Evolutionary conservation across 2,888 invertebrate genomes (phyloP).

Genomic region (Caenorhabditis virilis): DNA sequence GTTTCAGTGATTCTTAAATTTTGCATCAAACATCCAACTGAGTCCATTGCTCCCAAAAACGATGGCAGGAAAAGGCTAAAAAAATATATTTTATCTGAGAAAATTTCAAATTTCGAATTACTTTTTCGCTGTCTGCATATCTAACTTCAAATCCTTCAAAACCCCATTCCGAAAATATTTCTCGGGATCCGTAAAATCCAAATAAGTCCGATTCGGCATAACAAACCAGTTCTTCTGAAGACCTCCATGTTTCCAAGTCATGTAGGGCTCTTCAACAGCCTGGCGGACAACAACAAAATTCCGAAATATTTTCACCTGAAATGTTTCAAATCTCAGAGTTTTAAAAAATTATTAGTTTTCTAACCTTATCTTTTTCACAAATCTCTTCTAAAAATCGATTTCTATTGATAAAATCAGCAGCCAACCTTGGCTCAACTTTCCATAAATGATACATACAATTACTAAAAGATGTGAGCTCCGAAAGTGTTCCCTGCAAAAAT

Average conservation of each 20-base stretch:
- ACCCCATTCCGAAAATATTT: constrained; percentile 53
- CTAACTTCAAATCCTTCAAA: constrained; percentile 57
- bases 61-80: constrained; percentile 62
- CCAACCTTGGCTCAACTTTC: constrained; percentile 60
- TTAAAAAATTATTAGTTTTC: background rate
- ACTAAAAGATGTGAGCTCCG: constrained; percentile 55
- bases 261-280: constrained; percentile 62
- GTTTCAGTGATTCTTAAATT: constrained; percentile 48
- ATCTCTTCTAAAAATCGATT: constrained; percentile 26
- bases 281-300: constrained; percentile 61
- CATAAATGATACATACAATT: constrained; percentile 65
- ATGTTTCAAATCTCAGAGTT: background rate
- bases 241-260: constrained; percentile 62
- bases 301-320: constrained; percentile 56
- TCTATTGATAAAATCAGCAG: constrained; percentile 54
- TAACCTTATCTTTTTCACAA: constrained; percentile 34
- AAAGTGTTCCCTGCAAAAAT: constrained; percentile 21
- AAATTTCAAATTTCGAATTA: constrained; percentile 13
- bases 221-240: constrained; percentile 57
- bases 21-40: constrained; percentile 54
- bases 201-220: constrained; percentile 61
- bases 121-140: constrained; percentile 53
- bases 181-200: constrained; percentile 54
- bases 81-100: constrained; percentile 4
- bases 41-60: constrained; percentile 57